phyloP scores from a whole-genome alignment of 2,797 vertebrate genomes.

The Hylomyscus alleni region DNA sequence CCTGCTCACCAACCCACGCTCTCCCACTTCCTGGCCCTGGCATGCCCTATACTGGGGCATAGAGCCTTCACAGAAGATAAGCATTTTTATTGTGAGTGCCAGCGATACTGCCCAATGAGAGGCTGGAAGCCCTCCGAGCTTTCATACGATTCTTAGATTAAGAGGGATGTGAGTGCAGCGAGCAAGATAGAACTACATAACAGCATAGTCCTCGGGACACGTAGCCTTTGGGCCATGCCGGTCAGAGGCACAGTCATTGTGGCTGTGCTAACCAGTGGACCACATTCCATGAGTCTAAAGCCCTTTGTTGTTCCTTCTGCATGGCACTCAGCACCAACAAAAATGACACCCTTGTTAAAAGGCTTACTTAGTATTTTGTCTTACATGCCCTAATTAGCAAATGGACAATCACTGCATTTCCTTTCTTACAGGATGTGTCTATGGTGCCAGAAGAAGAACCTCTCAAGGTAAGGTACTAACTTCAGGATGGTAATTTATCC shows the following conservation, averaged over 20 bases:
- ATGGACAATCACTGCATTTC: neutral
- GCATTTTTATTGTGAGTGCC: neutral
- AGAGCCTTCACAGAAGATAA: no score
- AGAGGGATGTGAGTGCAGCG: neutral
- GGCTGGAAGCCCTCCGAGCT: neutral
- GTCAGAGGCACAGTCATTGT: neutral
- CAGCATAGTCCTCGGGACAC: neutral
- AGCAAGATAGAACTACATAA: neutral
- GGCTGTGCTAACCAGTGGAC: neutral
- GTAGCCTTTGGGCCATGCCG: neutral
- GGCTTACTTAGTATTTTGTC: neutral
- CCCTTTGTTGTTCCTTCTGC: neutral
- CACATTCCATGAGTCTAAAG: neutral
- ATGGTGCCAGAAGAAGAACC: neutral
- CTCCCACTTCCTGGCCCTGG: no score
- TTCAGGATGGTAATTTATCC: neutral
- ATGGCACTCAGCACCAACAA: neutral
- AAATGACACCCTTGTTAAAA: neutral
- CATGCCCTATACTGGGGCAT: no score
- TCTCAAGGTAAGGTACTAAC: neutral
- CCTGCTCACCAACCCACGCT: no score
- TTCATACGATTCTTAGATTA: neutral
- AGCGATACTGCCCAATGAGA: no score
- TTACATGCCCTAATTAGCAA: neutral
- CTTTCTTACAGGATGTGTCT: neutral